Conservation (phyloP, 2,888 invertebrate species). For the Protonemura montana region DNA sequence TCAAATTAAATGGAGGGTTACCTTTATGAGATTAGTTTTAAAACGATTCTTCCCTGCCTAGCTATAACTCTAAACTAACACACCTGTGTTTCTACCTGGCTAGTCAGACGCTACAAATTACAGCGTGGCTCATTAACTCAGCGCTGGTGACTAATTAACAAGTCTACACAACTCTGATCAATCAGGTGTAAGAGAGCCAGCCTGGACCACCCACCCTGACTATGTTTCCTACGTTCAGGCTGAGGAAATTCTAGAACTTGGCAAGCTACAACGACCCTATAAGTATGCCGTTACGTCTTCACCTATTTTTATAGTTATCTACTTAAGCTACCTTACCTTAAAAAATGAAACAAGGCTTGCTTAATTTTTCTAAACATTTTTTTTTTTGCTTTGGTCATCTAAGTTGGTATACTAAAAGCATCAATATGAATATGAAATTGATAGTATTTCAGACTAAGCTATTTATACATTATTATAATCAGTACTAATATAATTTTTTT, state of each 20-base stretch:
- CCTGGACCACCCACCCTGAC: background rate
- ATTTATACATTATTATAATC: no score
- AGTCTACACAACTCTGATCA: background rate
- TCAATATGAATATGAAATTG: no score
- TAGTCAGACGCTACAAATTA: background rate
- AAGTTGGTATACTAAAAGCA: no score
- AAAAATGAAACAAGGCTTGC: no score
- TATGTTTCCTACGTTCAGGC: background rate
- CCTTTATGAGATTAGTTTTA: background rate
- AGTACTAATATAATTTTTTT: no score
- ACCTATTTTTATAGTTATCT: no score
- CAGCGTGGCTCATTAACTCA: background rate
- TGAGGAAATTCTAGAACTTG: background rate
- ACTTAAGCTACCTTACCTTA: no score
- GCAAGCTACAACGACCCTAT: background rate
- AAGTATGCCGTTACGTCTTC: no score
- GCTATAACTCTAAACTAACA: background rate
- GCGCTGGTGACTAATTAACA: background rate
- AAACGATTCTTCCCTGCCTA: background rate
- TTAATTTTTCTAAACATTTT: no score
- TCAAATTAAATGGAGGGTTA: background rate
- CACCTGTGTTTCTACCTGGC: slow-evolving; percentile 14
- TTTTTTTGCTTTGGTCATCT: no score
- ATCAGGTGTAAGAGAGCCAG: background rate
- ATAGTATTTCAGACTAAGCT: no score